These are phyloP conservation scores for Miniopterus natalensis DNA, from an alignment of 2,113 vertebrate genomes.

Conservation along the genomic window DNA sequence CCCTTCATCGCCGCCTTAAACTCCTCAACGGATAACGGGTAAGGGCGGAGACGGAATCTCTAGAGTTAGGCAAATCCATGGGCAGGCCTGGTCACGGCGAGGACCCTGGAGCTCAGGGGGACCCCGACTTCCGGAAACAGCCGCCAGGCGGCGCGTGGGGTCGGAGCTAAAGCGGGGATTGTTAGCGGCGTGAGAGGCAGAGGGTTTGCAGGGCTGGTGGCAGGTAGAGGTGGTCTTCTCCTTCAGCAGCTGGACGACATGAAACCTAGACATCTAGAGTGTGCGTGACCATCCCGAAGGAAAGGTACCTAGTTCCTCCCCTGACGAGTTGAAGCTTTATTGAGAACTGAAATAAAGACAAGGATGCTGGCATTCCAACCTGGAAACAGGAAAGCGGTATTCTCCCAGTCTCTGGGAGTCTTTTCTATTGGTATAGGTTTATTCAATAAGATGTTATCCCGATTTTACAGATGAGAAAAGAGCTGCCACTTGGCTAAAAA, in stretches of 20 bases:
- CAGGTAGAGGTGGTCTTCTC: background rate
- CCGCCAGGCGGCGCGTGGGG: conserved; percentile 80
- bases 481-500: conserved; percentile 7
- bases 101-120: conserved; percentile 55
- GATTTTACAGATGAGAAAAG: conserved; percentile 16
- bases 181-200: background rate
- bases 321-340: background rate
- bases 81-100: conserved; percentile 19
- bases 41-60: background rate
- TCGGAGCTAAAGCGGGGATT: background rate
- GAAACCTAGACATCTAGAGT: background rate
- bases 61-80: conserved; percentile 54
- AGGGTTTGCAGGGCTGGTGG: background rate
- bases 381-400: background rate
- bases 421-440: background rate
- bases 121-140: background rate
- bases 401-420: background rate
- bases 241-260: background rate
- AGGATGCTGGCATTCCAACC: background rate
- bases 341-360: conserved; percentile 22
- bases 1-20: background rate
- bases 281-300: background rate
- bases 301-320: background rate
- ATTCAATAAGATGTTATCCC: background rate
- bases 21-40: background rate